Conservation (phyloP, 2,888 invertebrate species). For the Euphydryas editha region DNA sequence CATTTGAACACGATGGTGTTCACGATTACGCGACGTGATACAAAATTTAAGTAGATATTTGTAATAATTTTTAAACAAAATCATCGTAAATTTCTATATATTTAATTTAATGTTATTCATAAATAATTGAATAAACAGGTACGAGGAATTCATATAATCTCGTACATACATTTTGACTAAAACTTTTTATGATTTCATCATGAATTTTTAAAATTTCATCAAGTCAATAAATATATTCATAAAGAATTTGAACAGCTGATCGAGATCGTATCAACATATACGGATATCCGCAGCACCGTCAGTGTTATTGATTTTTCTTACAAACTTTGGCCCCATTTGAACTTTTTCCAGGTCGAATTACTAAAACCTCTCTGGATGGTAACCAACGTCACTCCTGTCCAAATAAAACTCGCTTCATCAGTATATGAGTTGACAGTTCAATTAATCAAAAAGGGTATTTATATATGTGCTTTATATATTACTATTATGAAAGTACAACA, state of each 20-base stretch:
- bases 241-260: not conserved
- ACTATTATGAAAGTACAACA: no score
- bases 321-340: slow-evolving; percentile 1
- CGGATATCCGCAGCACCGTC: slow-evolving; percentile 1
- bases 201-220: no score
- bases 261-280: not conserved
- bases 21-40: slow-evolving; percentile 26
- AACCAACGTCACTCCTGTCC: not conserved
- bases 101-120: not conserved
- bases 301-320: slow-evolving; percentile 9
- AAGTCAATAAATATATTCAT: not conserved
- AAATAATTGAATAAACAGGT: not conserved
- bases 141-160: no score
- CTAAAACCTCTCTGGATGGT: not conserved
- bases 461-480: no score
- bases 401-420: not conserved
- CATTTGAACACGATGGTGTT: slow-evolving; percentile 20
- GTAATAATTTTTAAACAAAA: slow-evolving; percentile 17
- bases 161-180: no score
- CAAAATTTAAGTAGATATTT: slow-evolving; percentile 1
- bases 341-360: slow-evolving; percentile 6
- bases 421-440: not conserved
- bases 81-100: not conserved
- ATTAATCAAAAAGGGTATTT: not conserved
- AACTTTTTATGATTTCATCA: no score